Conservation (phyloP, 2,888 invertebrate species). For the Electrophaes corylata region DNA sequence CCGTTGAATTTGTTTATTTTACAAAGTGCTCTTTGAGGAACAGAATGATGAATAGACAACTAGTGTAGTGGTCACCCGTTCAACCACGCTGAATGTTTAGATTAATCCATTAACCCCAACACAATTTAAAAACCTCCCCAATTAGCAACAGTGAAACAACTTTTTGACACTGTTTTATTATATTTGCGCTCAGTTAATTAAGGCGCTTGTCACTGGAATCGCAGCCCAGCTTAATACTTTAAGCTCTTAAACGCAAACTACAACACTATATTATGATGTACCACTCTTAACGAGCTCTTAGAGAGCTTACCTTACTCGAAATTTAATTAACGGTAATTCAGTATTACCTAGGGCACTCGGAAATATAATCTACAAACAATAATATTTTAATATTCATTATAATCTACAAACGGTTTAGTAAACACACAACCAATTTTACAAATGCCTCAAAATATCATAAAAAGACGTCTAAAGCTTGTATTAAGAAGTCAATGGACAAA, state of each 20-base stretch:
- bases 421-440: no score
- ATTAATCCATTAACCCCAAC: conserved; percentile 31
- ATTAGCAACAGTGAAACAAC: conserved; percentile 41
- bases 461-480: no score
- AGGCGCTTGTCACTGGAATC: conserved; percentile 70
- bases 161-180: conserved; percentile 57
- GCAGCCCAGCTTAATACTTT: conserved; percentile 70
- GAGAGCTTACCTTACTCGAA: conserved; percentile 58
- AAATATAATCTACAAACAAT: no score
- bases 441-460: no score
- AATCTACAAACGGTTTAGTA: no score
- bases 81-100: not conserved
- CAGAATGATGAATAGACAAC: not conserved
- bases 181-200: conserved; percentile 70
- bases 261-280: conserved; percentile 64
- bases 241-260: conserved; percentile 74
- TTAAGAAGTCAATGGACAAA: no score
- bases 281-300: conserved; percentile 64
- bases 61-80: not conserved
- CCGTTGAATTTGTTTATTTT: no score
- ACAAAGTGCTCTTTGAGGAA: not conserved
- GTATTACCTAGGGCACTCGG: conserved; percentile 33
- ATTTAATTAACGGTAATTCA: conserved; percentile 65
- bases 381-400: no score
- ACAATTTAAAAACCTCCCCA: conserved; percentile 35